Evolutionary conservation across 35 echinoderm and acorn worm genomes (phyloP).

Genomic region (Hemicentrotus pulcherrimus): DNA sequence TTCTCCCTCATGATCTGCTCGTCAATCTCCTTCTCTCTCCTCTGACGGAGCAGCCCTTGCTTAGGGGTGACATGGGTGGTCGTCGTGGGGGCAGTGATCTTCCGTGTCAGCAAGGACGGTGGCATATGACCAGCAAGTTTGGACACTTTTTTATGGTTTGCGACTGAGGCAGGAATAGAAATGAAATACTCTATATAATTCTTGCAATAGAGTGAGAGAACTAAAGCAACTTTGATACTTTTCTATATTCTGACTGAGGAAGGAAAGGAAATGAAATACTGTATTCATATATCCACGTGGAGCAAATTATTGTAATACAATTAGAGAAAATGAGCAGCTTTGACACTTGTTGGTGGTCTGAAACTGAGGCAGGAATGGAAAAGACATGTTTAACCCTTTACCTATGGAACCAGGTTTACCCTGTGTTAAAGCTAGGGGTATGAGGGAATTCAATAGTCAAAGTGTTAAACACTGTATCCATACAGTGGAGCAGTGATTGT

Average conservation of each 20-base stretch:
- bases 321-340: too few species aligned
- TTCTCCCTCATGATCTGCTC: conserved; percentile 59
- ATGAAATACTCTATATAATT: not conserved
- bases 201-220: not conserved
- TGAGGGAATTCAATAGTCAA: too few species aligned
- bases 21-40: conserved; percentile 80
- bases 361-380: too few species aligned
- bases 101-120: conserved; percentile 46
- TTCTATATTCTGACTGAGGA: not conserved
- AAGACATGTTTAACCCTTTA: too few species aligned
- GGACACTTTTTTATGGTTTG: conserved; percentile 65
- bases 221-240: not conserved
- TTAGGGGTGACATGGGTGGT: conserved; percentile 93
- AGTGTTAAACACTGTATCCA: too few species aligned
- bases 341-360: too few species aligned
- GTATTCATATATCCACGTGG: too few species aligned
- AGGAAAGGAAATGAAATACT: not conserved
- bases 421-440: too few species aligned
- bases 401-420: too few species aligned
- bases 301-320: too few species aligned
- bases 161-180: conserved; percentile 23
- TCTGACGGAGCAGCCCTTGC: conserved; percentile 78
- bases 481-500: too few species aligned
- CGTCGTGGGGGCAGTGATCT: conserved; percentile 23
- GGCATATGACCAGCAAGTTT: conserved; percentile 42